These are phyloP conservation scores for Caenorhabditis latens DNA, from an alignment of 1,140 invertebrate species.

Conservation along the genomic window DNA sequence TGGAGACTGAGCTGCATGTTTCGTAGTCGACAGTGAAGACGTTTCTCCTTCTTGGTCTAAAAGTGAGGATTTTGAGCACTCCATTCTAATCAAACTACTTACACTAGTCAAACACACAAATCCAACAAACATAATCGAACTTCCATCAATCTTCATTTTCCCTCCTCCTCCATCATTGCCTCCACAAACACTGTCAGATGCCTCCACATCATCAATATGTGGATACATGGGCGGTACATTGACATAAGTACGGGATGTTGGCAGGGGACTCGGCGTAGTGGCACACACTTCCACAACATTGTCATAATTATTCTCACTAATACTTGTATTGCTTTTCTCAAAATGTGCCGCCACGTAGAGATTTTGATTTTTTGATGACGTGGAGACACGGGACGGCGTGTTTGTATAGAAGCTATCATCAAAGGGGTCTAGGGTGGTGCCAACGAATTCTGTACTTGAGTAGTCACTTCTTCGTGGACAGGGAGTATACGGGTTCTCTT, in stretches of 20 bases:
- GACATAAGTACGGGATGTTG: background rate
- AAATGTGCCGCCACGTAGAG: conserved; percentile 16
- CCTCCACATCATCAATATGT: background rate
- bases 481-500: conserved; percentile 37
- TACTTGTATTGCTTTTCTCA: background rate
- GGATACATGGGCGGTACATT: conserved; percentile 23
- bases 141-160: conserved; percentile 38
- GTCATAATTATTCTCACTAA: background rate
- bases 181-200: background rate
- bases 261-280: background rate
- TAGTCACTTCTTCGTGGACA: conserved; percentile 27
- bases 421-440: conserved; percentile 17
- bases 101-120: conserved; percentile 11
- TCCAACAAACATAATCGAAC: conserved; percentile 16
- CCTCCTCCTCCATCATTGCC: background rate
- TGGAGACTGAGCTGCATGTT: conserved; percentile 54
- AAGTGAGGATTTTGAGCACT: background rate
- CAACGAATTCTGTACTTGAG: background rate
- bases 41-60: conserved; percentile 51
- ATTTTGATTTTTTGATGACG: conserved; percentile 20
- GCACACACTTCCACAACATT: conserved; percentile 33
- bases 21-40: conserved; percentile 30
- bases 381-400: background rate
- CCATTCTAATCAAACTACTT: background rate
- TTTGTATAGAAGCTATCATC: background rate